Evolutionary conservation across 2,113 vertebrate genomes (phyloP), one percentile per base, ranked within the genome.

Genomic region (Hippotragus niger): DNA sequence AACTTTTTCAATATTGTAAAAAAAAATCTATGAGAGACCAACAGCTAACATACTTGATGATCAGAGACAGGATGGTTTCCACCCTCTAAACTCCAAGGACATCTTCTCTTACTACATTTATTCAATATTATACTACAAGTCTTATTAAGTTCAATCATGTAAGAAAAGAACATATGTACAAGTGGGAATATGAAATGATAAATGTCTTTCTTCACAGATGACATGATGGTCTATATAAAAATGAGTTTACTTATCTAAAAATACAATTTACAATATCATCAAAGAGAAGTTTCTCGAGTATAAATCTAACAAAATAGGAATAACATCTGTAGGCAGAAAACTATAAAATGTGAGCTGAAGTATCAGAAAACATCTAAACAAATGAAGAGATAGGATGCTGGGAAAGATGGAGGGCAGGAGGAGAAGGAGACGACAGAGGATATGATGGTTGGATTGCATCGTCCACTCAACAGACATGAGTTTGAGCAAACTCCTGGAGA

Each of bases 401-500:
- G 36, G 67, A 71, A 40, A 71, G 67, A 12, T 40, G n/a, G 67
- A 23, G n/a, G 67, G n/a, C n/a, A 71, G 21, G 67, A 23, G n/a
- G n/a, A 71, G 10, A 40, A 71, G 10, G 67, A 40, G 67, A 40
- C 0, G 9, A 71, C 10, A 40, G 67, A 71, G 5, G 67, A 71
- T 6, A 8, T 40, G 10, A 71, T 40, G n/a, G 67, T 23, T 71
- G n/a, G n/a, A 71, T 13, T 10, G 19, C 19, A 40, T 71, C 21
- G 12, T 71, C 0, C 1, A 71, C n/a, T 71, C n/a, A 40, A 71
- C 0, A 0, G 10, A 71, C 10, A 40, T 40, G 19, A 71, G n/a
- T 71, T 23, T 71, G n/a, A 71, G n/a, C 67, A 71, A 71, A 71
- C n/a, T 71, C n/a, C 67, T 23, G 19, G 67, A 71, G 67, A 71